Conservation (phyloP, 1,140 invertebrate species). For the Oreohelix idahoensis region DNA sequence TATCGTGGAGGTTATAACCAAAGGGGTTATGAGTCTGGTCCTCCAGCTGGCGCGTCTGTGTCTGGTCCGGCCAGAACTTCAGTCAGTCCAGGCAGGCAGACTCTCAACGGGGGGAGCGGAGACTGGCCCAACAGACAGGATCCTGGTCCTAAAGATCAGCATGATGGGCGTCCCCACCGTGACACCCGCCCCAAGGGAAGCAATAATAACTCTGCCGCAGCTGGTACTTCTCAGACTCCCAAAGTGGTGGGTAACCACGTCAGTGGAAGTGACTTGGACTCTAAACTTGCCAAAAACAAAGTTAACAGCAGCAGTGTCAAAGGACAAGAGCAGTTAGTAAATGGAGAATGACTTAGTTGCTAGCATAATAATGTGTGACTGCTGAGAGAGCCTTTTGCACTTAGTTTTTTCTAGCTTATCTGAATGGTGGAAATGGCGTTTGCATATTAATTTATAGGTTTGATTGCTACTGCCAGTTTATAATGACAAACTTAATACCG, state of each 20-base stretch:
- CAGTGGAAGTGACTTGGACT: conserved; percentile 63
- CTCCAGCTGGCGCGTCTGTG: conserved; percentile 21
- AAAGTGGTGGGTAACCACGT: conserved; percentile 41
- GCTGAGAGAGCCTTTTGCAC: not conserved
- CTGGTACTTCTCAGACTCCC: not conserved
- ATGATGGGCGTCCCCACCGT: not conserved
- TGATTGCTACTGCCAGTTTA: no score
- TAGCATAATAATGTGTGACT: not conserved
- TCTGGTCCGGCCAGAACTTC: conserved; percentile 11
- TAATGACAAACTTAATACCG: no score
- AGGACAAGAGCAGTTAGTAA: conserved; percentile 61
- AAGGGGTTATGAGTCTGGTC: conserved; percentile 1
- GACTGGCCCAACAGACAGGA: conserved; percentile 38
- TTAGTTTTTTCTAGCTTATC: no score
- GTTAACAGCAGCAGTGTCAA: conserved; percentile 44
- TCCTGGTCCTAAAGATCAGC: conserved; percentile 31
- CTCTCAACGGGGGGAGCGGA: conserved; percentile 40
- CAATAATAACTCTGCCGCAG: conserved; percentile 44
- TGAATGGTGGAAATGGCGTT: not conserved
- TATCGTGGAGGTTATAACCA: conserved; percentile 6
- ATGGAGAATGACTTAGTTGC: conserved; percentile 51
- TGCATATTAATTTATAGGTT: not conserved
- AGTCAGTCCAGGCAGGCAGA: conserved; percentile 31
- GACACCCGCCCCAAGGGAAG: conserved; percentile 44
- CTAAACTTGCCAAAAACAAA: conserved; percentile 52